A percentile compares a stretch with the other conserved stretches of the same genome.
Conservation (phyloP, 2,797 vertebrate species). For the Poecilia wingei region DNA sequence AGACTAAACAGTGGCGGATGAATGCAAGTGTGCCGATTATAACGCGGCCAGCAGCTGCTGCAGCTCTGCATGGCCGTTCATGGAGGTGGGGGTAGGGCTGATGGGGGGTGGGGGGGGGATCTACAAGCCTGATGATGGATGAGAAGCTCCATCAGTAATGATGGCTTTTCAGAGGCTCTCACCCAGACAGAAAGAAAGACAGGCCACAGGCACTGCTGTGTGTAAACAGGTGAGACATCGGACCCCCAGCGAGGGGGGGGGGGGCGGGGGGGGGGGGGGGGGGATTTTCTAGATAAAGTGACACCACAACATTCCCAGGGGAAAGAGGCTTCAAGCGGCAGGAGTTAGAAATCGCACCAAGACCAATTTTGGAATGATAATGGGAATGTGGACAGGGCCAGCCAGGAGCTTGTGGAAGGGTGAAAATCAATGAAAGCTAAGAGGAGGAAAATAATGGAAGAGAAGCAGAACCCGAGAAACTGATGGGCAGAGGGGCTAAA, state of each 20-base stretch:
- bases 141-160: slow-evolving; percentile 74
- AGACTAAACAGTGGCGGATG: slow-evolving; percentile 68
- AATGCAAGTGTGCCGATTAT: slow-evolving; percentile 58
- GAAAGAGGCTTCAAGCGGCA: slow-evolving; percentile 21
- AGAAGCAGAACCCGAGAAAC: slow-evolving; percentile 45
- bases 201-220: slow-evolving; percentile 53
- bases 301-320: slow-evolving; percentile 45
- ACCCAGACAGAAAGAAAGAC: slow-evolving; percentile 61
- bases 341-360: slow-evolving; percentile 40
- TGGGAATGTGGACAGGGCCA: slow-evolving; percentile 28
- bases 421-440: slow-evolving; percentile 60
- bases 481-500: slow-evolving; percentile 28
- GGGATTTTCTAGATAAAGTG: slow-evolving; percentile 39
- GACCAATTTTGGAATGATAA: slow-evolving; percentile 55
- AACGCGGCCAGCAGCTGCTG: slow-evolving; percentile 62
- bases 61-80: slow-evolving; percentile 36
- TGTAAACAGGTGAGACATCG: slow-evolving; percentile 60
- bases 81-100: slow-evolving; percentile 39
- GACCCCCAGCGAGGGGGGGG: neutral
- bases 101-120: slow-evolving; percentile 23
- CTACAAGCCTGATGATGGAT: slow-evolving; percentile 77
- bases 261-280: neutral
- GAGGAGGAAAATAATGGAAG: slow-evolving; percentile 54
- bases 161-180: slow-evolving; percentile 76
- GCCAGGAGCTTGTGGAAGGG: slow-evolving; percentile 41